Evolutionary conservation across 2,113 vertebrate species (phyloP), one percentile per base, ranked within the genome.

Genomic region (Neolamprologus caudopunctatus): DNA sequence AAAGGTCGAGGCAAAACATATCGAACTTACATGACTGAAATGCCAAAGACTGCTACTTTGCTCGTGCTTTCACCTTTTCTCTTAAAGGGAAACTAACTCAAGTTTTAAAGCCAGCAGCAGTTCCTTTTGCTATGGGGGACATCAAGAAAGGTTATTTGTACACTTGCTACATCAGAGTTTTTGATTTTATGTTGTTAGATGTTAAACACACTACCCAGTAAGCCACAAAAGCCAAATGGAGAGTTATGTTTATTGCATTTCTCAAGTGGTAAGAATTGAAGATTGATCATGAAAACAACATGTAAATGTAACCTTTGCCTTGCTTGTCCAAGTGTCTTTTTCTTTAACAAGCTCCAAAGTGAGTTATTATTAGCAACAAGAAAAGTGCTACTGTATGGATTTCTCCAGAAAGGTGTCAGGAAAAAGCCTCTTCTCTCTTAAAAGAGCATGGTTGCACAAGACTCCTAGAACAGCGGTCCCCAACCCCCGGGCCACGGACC

Each of bases 1-100:
- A 92, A 90, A 90, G 89, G 89, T 90, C 81, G 5, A 78, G 40
- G 53, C 4, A 5, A 88, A 19, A 26, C 78, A 89, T 85, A 86
- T 85, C 10, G 8, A 88, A 90, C 86, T 42, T 85, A 14, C 71
- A 81, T 35, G 58, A 80, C 55, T 42, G 40, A 93, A 92, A 92
- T 88, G 84, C 82, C 83, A 92, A 81, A 45, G 40, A 55, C 19
- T 42, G 33, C 53, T 50, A 31, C 71, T 87, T 58, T 87, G 21
- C 13, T 79, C 53, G 26, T 50, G 40, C 31, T 71, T 81, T 82
- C 54, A 81, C 63, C n/a, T 80, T 84, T 78, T 58, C 31, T 84
- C 47, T 87, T 80, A 40, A 88, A 86, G 21, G 24, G 71, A 87
- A 53, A 86, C 10, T 50, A 24, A 47, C 21, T 31, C 7, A 0